Percentiles rank a stretch among this genome's conserved stretches.
Evolutionary conservation across 2,888 invertebrate genomes (phyloP).

Genomic region (Zygothrica quintamaculata): DNA sequence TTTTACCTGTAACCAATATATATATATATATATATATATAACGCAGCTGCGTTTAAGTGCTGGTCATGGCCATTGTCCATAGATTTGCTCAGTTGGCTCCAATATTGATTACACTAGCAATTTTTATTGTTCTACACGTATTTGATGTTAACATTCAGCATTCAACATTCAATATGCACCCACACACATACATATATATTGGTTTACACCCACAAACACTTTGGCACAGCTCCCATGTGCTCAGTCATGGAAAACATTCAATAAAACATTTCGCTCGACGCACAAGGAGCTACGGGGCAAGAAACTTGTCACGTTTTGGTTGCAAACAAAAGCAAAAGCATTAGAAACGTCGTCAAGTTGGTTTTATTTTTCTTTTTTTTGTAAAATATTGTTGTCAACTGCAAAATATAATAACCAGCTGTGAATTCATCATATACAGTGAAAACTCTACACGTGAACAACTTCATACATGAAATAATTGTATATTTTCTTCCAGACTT

Average conservation of each 20-base stretch:
- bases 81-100: constrained; percentile 20
- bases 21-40: constrained; percentile 31
- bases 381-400: too few relatives aligned
- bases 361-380: too few relatives aligned
- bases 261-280: constrained; percentile 10
- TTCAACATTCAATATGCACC: constrained; percentile 28
- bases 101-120: constrained; percentile 48
- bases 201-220: not conserved
- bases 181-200: not conserved
- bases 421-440: too few relatives aligned
- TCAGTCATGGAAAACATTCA: constrained; percentile 6
- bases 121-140: constrained; percentile 26
- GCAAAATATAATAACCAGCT: too few relatives aligned
- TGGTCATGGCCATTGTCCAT: constrained; percentile 2
- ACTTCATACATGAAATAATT: too few relatives aligned
- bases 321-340: too few relatives aligned
- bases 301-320: too few relatives aligned
- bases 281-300: not conserved
- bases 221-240: not conserved
- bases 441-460: too few relatives aligned
- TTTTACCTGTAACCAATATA: not conserved
- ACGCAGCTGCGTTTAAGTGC: constrained; percentile 39
- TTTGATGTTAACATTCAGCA: constrained; percentile 43
- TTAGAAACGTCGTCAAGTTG: too few relatives aligned
- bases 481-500: too few relatives aligned